Evolutionary conservation across 2,113 vertebrate genomes (phyloP).

Genomic region (Ceuthmochares aereus): DNA sequence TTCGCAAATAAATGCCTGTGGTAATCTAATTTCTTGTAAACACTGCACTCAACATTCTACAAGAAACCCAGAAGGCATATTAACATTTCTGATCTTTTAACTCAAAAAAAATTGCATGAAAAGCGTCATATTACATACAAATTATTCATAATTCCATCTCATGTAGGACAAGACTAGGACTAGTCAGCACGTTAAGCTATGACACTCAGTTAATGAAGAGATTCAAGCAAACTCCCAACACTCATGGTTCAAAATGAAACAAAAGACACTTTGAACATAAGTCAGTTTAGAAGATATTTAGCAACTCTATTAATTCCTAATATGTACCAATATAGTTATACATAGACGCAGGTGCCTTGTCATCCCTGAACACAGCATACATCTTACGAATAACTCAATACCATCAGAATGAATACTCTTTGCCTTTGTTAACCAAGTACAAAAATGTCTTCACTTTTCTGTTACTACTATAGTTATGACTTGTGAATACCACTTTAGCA

Average conservation of each 20-base stretch:
- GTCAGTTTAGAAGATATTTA: neutral
- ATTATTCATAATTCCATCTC: constrained; percentile 26
- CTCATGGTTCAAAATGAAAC: neutral
- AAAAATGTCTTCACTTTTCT: neutral
- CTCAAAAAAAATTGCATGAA: constrained; percentile 42
- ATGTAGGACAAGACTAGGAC: neutral
- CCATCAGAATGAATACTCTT: neutral
- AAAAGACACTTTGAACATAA: neutral
- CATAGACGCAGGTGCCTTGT: neutral
- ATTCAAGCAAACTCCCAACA: constrained; percentile 34
- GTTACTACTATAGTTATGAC: neutral
- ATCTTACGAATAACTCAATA: neutral
- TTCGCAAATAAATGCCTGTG: constrained; percentile 80
- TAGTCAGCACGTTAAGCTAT: neutral
- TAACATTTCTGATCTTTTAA: constrained; percentile 64
- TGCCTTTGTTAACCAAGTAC: neutral
- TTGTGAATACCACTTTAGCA: neutral
- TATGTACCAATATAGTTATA: neutral
- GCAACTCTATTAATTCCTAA: neutral
- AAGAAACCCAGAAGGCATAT: constrained; percentile 73
- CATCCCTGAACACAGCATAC: neutral
- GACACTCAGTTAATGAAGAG: constrained; percentile 3
- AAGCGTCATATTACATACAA: neutral
- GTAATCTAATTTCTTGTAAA: constrained; percentile 81
- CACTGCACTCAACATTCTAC: constrained; percentile 58